Percentiles rank a stretch among this genome's conserved stretches.
These are phyloP conservation scores for Gastrophysa polygoni DNA, from an alignment of 2,888 invertebrate genomes.

Conservation along the genomic window DNA sequence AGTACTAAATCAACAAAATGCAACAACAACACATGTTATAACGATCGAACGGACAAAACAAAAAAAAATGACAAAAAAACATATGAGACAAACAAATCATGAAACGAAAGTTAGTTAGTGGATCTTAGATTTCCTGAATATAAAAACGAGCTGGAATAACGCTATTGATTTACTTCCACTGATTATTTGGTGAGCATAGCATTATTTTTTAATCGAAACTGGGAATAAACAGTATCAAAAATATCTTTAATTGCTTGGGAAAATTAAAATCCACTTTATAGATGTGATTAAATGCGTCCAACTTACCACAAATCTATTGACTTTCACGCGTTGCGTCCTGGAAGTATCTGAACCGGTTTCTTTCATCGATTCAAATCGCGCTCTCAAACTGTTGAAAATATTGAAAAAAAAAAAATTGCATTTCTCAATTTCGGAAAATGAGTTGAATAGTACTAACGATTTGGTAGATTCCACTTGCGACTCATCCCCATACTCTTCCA, in stretches of 20 bases:
- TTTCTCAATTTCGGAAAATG: conserved; percentile 2
- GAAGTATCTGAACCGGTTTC: conserved; percentile 61
- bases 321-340: conserved; percentile 69
- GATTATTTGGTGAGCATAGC: no score
- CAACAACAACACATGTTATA: conserved; percentile 32
- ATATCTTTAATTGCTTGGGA: neutral
- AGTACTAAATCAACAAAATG: conserved; percentile 39
- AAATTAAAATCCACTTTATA: conserved; percentile 16
- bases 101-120: neutral
- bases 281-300: neutral
- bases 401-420: neutral
- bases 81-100: neutral
- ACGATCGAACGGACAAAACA: conserved; percentile 20
- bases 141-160: no score
- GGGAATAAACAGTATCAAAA: no score
- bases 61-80: conserved; percentile 26
- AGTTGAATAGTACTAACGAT: conserved; percentile 66
- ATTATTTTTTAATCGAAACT: no score
- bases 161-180: no score
- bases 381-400: conserved; percentile 70
- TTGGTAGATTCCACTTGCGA: conserved; percentile 86
- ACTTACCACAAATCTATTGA: conserved; percentile 93
- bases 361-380: conserved; percentile 87
- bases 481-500: conserved; percentile 63
- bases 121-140: neutral